Evolutionary conservation across 1,140 invertebrate genomes (phyloP), one percentile per base, ranked within the genome.

Genomic region (Melanaphis sacchari): DNA sequence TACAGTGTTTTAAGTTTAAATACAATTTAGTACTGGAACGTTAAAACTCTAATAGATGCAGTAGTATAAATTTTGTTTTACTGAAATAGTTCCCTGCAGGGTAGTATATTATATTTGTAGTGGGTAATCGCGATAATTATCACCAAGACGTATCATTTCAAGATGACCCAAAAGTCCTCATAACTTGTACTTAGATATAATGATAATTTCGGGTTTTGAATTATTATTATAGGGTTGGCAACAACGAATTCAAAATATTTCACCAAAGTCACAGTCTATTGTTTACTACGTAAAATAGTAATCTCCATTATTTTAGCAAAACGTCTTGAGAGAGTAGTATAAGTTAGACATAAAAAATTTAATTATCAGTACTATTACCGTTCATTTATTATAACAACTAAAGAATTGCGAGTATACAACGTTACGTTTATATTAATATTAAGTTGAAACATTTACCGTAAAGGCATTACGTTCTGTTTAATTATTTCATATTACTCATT

Each of bases 61-160:
- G 59, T n/a, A 26, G 43, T 43, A 21, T 49, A 46, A 46, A 88
- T 88, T 88, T 88, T 40, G 41, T 88, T 88, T 87, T n/a, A 8
- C n/a, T 6, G 87, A 38, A 89, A 89, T 89, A 49, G n/a, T 52
- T 52, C n/a, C 43, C n/a, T n/a, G 59, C 9, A 43, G 84, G 38
- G 38, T 49, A 36, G 87, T 38, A 26, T 49, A 85, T 26, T 85
- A 41, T 31, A 76, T n/a, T 76, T n/a, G 31, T 36, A 49, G 85
- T 36, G 24, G 46, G 87, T 52, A 89, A 89, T 89, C 87, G 87
- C 22, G 46, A 52, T 89, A 89, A 89, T 89, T 52, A 89, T 89
- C n/a, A 24, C 36, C 24, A 46, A 88, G 41, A 88, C 43, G 7
- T 22, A 88, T 36, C n/a, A 36, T 49, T 89, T 52, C 46, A 18